Percentiles rank a stretch among this genome's conserved stretches.
These are phyloP conservation scores for Apostichopus parvimensis DNA, from an alignment of 35 echinoderm and acorn worm species.

Conservation along the genomic window DNA sequence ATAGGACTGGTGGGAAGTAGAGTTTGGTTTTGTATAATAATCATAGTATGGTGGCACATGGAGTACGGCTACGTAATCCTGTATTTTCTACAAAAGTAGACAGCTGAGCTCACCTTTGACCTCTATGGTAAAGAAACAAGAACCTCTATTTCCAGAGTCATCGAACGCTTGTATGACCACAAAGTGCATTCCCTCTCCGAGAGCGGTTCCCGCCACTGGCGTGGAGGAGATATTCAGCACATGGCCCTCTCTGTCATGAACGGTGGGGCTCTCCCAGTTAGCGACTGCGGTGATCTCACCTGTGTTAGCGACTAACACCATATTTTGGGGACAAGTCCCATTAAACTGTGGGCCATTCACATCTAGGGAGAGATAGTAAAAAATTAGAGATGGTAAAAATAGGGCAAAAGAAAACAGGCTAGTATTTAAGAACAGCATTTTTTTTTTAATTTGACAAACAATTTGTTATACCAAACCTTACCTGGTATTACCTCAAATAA, in stretches of 20 bases:
- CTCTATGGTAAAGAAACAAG: constrained; percentile 19
- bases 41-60: no score
- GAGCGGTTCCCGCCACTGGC: background rate
- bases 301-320: background rate
- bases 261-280: background rate
- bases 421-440: no score
- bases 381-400: background rate
- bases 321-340: constrained; percentile 22
- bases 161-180: constrained; percentile 2
- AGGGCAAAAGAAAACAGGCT: background rate
- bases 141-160: constrained; percentile 1
- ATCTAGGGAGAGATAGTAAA: background rate
- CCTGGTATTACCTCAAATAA: no score
- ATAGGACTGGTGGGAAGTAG: no score
- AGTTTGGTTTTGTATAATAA: no score
- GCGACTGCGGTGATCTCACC: background rate
- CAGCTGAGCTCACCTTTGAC: constrained; percentile 7
- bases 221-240: constrained; percentile 6
- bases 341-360: constrained; percentile 27
- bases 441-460: no score
- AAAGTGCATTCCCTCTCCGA: constrained; percentile 1
- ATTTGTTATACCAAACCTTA: no score
- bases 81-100: no score
- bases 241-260: background rate
- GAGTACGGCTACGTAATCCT: no score